Evolutionary conservation across 2,797 vertebrate species (phyloP), one percentile per base, ranked within the genome.

Genomic region (Phylloscopus collybita): DNA sequence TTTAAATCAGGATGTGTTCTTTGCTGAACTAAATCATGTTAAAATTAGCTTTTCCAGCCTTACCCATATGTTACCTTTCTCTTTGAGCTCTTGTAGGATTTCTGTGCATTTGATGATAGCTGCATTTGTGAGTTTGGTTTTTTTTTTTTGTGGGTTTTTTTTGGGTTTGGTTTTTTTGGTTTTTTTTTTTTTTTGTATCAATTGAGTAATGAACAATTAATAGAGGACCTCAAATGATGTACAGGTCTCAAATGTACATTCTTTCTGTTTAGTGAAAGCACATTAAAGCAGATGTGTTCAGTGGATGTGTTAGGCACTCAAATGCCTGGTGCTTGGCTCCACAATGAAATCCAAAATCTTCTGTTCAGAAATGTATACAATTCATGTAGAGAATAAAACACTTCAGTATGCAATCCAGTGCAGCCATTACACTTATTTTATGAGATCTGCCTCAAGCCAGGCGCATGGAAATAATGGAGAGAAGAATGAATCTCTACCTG

Each of bases 1-100:
- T 96, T 97, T 92, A 81, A 94, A 90, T 95, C 88, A 69, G 90
- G 93, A 96, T 96, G 47, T 93, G 93, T 94, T 95, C 90, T 90
- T 93, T 42, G 54, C 86, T 95, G 86, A 95, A 62, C 89, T 76
- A 92, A 95, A 92, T 64, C 76, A 79, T 82, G 94, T 90, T 95
- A 96, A 97, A 95, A 95, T 94, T 96, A 97, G 94, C 90, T 88
- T 92, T 81, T 88, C 59, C 86, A 95, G 92, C 80, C 87, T 92
- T 96, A 80, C 40, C 91, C 95, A 92, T 97, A 96, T 96, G 96
- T 88, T 96, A 92, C 90, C 92, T 97, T 90, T 93, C 94, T 90
- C 23, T 91, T 42, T 84, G 72, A 94, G 93, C 91, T 86, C 82
- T 80, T 66, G 57, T 53, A 87, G 78, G 71, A 60, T 94, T 92